Evolutionary conservation across 2,113 vertebrate species (phyloP).

Genomic region (Istiophorus platypterus): DNA sequence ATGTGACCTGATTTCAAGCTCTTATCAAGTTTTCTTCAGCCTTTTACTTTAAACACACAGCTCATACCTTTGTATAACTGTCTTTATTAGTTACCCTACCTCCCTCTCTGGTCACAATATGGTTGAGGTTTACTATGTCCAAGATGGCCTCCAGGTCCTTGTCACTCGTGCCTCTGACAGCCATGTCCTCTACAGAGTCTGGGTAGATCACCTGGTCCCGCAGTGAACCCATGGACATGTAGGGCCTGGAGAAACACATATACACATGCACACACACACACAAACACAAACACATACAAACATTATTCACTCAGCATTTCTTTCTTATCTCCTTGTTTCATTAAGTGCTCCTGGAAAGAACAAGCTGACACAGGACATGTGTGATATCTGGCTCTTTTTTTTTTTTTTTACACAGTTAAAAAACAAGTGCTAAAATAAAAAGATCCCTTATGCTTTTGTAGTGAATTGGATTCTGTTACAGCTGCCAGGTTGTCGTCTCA

Average conservation of each 20-base stretch:
- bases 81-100: conserved; percentile 79
- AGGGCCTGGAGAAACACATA: conserved; percentile 86
- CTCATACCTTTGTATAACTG: accelerated
- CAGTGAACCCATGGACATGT: conserved; percentile 96
- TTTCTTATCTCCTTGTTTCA: conserved; percentile 28
- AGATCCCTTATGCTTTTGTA: conserved; percentile 5
- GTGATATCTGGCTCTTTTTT: too few species aligned
- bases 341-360: conserved; percentile 18
- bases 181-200: conserved; percentile 94
- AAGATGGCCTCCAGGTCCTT: conserved; percentile 92
- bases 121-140: conserved; percentile 93
- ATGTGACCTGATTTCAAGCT: not conserved
- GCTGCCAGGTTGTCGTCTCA: conserved; percentile 53
- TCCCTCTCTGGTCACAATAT: conserved; percentile 97
- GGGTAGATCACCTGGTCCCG: conserved; percentile 99
- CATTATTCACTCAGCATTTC: not conserved
- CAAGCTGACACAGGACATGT: not conserved
- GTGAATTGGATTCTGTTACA: conserved; percentile 36
- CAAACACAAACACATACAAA: not conserved
- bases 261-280: conserved; percentile 21
- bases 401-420: conserved; percentile 1
- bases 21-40: not conserved
- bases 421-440: conserved; percentile 5
- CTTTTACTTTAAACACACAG: not conserved
- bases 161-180: conserved; percentile 89